Evolutionary conservation across 2,113 vertebrate species (phyloP).

Genomic region (Cyrtonyx montezumae): DNA sequence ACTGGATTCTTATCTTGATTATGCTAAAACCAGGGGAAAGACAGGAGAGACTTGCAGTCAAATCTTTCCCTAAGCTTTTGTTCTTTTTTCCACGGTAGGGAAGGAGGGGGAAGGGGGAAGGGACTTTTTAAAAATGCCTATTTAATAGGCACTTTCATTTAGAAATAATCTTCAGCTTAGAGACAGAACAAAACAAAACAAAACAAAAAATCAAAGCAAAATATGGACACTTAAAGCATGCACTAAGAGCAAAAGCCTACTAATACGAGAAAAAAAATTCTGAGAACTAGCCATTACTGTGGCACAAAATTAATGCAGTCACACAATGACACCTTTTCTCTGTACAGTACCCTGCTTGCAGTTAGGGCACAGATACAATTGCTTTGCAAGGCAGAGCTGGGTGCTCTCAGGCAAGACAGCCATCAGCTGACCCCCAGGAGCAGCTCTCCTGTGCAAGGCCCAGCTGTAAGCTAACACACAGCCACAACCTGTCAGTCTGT

Average conservation of each 20-base stretch:
- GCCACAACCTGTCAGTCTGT: not conserved
- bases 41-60: not conserved
- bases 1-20: not conserved
- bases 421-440: not conserved
- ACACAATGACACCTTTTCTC: not conserved
- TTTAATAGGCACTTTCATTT: not conserved
- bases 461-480: not conserved
- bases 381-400: not conserved
- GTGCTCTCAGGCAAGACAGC: not conserved
- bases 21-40: not conserved
- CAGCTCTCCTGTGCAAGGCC: not conserved
- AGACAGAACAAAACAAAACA: not conserved
- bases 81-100: not conserved
- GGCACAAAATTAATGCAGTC: not conserved
- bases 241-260: not conserved
- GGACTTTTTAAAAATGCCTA: not conserved
- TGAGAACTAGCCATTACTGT: not conserved
- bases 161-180: not conserved
- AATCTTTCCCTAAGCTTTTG: not conserved
- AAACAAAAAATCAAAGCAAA: not conserved
- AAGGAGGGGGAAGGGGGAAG: not conserved
- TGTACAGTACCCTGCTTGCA: not conserved
- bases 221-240: not conserved
- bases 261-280: not conserved
- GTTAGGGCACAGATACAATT: not conserved